Percentiles rank a stretch among this genome's conserved stretches.
Evolutionary conservation across 1,140 invertebrate genomes (phyloP).

Genomic region (Cepaea nemoralis): DNA sequence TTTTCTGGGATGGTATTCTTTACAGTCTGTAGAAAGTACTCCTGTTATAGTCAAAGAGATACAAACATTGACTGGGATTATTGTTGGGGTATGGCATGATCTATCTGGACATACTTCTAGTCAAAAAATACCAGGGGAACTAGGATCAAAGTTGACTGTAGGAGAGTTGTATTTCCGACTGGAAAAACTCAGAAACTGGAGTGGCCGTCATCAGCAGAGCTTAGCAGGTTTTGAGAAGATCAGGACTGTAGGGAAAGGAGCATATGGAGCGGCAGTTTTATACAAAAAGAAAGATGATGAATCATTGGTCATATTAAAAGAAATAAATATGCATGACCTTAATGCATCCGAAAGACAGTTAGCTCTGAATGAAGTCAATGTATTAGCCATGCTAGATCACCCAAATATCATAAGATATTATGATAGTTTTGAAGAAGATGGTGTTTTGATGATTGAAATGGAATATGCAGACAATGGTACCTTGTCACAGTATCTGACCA

Average conservation of each 20-base stretch:
- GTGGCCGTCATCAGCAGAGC: constrained; percentile 68
- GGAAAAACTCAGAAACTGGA: constrained; percentile 69
- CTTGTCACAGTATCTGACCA: constrained; percentile 78
- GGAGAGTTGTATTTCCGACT: constrained; percentile 74
- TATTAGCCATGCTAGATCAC: constrained; percentile 80
- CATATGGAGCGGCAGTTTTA: constrained; percentile 82
- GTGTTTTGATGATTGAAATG: constrained; percentile 84
- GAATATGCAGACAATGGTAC: constrained; percentile 85
- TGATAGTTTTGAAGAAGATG: constrained; percentile 83
- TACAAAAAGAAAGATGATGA: constrained; percentile 79
- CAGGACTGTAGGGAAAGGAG: constrained; percentile 78
- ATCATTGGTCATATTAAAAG: constrained; percentile 81
- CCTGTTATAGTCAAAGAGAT: constrained; percentile 11
- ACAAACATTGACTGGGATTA: constrained; percentile 50
- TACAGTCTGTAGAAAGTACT: not conserved
- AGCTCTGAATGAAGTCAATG: constrained; percentile 82
- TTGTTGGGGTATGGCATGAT: constrained; percentile 66
- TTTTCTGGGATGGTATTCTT: constrained; percentile 29
- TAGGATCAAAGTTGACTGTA: constrained; percentile 46
- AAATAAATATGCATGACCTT: constrained; percentile 83
- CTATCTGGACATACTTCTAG: constrained; percentile 59
- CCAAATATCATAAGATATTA: constrained; percentile 83
- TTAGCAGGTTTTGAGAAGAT: constrained; percentile 77
- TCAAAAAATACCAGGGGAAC: constrained; percentile 39
- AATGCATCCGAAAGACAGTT: constrained; percentile 79